Evolutionary conservation across 2,797 vertebrate species (phyloP).

Genomic region (Acanthopagrus latus): DNA sequence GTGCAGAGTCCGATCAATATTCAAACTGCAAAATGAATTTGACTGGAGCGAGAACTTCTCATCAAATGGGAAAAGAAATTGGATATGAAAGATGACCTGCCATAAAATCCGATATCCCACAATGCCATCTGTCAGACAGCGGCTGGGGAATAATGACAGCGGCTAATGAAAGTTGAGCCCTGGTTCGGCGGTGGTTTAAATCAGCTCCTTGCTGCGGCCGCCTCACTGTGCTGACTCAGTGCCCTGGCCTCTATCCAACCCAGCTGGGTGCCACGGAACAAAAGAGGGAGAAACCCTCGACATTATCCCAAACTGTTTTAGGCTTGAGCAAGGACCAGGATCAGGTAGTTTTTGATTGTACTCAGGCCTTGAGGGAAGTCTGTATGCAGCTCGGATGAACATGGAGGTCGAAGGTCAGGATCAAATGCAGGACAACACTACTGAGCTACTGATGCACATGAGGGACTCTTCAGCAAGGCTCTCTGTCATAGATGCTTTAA

Average conservation of each 20-base stretch:
- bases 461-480: constrained; percentile 17
- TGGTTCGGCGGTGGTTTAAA: constrained; percentile 83
- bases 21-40: constrained; percentile 89
- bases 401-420: constrained; percentile 26
- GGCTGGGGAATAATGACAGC: constrained; percentile 83
- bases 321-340: not conserved
- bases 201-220: constrained; percentile 72
- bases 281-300: constrained; percentile 44
- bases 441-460: not conserved
- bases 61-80: constrained; percentile 88
- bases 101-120: constrained; percentile 87
- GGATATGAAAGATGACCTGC: constrained; percentile 89
- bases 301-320: constrained; percentile 36
- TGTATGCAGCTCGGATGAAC: not conserved
- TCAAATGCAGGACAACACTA: not conserved
- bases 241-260: constrained; percentile 59
- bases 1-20: constrained; percentile 82
- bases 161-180: constrained; percentile 87
- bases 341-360: constrained; percentile 16
- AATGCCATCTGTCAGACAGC: constrained; percentile 87
- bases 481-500: constrained; percentile 18
- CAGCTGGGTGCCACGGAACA: constrained; percentile 56
- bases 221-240: constrained; percentile 80
- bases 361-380: not conserved
- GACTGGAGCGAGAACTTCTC: constrained; percentile 86